These are phyloP conservation scores for Acrocephalus kingi DNA, from an alignment of 2,113 vertebrate genomes.

Conservation along the genomic window DNA sequence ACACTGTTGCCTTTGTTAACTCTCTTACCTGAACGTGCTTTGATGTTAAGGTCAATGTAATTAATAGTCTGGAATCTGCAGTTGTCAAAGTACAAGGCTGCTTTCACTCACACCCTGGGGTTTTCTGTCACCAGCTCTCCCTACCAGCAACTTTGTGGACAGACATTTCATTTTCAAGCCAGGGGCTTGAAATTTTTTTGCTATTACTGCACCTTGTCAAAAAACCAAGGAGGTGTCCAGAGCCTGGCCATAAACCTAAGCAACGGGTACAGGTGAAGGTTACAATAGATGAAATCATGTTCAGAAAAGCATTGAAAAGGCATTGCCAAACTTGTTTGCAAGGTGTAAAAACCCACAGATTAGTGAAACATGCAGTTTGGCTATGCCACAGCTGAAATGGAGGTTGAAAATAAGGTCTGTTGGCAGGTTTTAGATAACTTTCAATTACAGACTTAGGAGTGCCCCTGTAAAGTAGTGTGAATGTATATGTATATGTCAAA, in stretches of 20 bases:
- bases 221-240: background rate
- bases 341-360: background rate
- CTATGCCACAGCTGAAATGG: background rate
- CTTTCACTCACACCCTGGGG: constrained; percentile 15
- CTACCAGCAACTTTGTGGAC: background rate
- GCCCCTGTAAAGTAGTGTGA: background rate
- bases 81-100: background rate
- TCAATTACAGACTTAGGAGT: background rate
- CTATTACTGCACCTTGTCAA: constrained; percentile 16
- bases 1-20: background rate
- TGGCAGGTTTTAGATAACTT: background rate
- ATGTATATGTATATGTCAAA: background rate
- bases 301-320: background rate
- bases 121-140: constrained; percentile 44
- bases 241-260: background rate
- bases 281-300: background rate
- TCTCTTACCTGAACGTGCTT: background rate
- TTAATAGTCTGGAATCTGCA: constrained; percentile 33
- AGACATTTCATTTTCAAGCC: constrained; percentile 37
- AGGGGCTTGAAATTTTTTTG: constrained; percentile 45
- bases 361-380: background rate
- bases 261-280: background rate
- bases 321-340: background rate
- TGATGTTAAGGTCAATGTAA: constrained; percentile 34
- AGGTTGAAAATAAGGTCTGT: background rate